Evolutionary conservation across 1,140 invertebrate genomes (phyloP), one percentile per base, ranked within the genome.

Genomic region (Hydropsyche tenuis): DNA sequence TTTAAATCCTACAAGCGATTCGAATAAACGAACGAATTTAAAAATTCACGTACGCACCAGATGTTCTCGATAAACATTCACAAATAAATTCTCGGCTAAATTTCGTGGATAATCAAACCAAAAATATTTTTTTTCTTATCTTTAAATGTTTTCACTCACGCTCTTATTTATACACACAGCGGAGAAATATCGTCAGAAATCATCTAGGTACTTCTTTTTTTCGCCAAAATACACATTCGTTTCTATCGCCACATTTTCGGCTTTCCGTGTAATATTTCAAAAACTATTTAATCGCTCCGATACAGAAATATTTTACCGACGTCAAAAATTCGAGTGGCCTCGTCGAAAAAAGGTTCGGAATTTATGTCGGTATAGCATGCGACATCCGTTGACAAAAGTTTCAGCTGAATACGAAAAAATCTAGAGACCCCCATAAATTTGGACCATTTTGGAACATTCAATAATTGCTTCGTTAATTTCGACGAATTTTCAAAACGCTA

Each of bases 81-180:
- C 30, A 9, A 3, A 37, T 37, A 37, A 37, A 37, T 37, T 37
- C 9, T 37, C 30, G 30, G 30, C 30, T 37, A 37, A 37, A 37
- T 9, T 37, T 37, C 9, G 30, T 9, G 30, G 30, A 37, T 4
- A 48, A 3, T 48, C 14, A 48, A 48, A 48, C 2, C 16, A 14
- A 48, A 48, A 48, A 16, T 48, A 48, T 48, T 48, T 48, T 48
- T 43, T n/a, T 48, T 48, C 65, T 68, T 68, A 68, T 68, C 65
- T 37, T 46, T 11, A 16, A 68, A 48, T 43, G 65, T 68, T 68
- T 68, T 48, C 23, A 43, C 45, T 68, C 65, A 48, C 65, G 65
- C 42, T 46, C 65, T 48, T n/a, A n/a, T n/a, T n/a, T n/a, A n/a
- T n/a, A 5, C 14, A 48, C 27, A 48, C 11, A 16, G 48, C 14